Base-by-base conservation (phyloP, 1,140 invertebrate genomes). In the Homalodisca vitripennis region DNA sequence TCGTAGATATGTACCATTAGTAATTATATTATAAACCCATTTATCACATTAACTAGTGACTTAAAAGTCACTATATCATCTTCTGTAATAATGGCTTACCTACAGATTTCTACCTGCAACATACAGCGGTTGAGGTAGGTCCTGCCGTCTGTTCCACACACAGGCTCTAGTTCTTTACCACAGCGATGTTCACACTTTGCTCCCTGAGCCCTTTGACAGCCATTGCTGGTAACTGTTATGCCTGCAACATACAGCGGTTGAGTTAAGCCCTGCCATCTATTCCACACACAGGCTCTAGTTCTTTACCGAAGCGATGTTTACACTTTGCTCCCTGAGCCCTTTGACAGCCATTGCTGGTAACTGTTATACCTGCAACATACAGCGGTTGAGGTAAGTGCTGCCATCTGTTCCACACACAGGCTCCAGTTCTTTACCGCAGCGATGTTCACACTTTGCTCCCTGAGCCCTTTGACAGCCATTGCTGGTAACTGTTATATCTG, bases 51-150 rank as follows among this genome's bases (percentile, higher is more conserved):
- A n/a, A n/a, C n/a, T n/a, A n/a, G n/a, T n/a, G n/a, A n/a, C n/a
- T n/a, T n/a, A n/a, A n/a, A n/a, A n/a, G n/a, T n/a, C n/a, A n/a
- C n/a, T n/a, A n/a, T n/a, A n/a, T n/a, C n/a, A n/a, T n/a, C n/a
- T n/a, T n/a, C n/a, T n/a, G n/a, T n/a, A n/a, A n/a, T n/a, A n/a
- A n/a, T n/a, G n/a, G n/a, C 79, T 78, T 75, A 89, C 88, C 87
- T 87, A 83, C 91, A 93, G 68, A 91, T 87, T 79, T 95, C 92
- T 1, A 94, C 91, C 77, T 92, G 87, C 71, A 97, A 83, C 87
- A 94, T 93, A 79, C 95, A 97, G 73, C 91, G 84, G 80, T 97
- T 98, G 13, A 93, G 81, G 76, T 97, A 97, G 0, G 93, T 95
- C 55, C 89, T 84, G 22, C 93, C 92, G 75, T 97, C 93, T 0